A percentile compares a stretch with the other conserved stretches of the same genome.
Evolutionary conservation across 2,797 vertebrate species (phyloP).

Genomic region (Microctenopoma stevenorrisi): DNA sequence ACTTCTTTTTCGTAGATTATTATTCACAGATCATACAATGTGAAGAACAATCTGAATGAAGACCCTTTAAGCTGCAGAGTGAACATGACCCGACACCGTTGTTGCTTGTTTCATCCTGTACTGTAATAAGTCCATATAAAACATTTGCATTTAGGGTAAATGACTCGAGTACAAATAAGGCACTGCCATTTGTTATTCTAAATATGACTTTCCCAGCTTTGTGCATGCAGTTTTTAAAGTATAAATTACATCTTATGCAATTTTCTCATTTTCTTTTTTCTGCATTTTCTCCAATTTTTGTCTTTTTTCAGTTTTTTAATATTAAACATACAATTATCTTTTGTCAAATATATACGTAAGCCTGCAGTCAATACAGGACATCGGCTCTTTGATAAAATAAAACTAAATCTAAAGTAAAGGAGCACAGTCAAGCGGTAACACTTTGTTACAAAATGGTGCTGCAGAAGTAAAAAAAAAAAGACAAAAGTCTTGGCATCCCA

Average conservation of each 20-base stretch:
- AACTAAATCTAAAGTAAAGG: conserved; percentile 71
- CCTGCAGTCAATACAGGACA: conserved; percentile 95
- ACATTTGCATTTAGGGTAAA: conserved; percentile 80
- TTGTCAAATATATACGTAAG: conserved; percentile 84
- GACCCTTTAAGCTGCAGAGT: conserved; percentile 32
- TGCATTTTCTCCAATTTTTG: conserved; percentile 64
- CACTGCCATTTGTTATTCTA: conserved; percentile 95
- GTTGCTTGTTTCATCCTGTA: conserved; percentile 55
- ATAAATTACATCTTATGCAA: conserved; percentile 86
- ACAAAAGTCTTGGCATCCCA: conserved; percentile 56
- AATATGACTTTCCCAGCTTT: conserved; percentile 89
- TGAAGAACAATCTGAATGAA: background rate
- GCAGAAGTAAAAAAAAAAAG: conserved; percentile 47
- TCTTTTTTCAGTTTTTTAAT: conserved; percentile 78
- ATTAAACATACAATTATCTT: conserved; percentile 81
- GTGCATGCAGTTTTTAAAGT: conserved; percentile 87
- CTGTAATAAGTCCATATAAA: conserved; percentile 76
- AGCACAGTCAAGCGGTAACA: conserved; percentile 79
- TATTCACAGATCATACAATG: background rate
- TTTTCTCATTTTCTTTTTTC: conserved; percentile 54
- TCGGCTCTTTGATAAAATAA: conserved; percentile 82
- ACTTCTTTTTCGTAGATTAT: background rate
- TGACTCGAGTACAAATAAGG: conserved; percentile 88
- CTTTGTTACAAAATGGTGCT: conserved; percentile 72
- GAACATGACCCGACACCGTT: conserved; percentile 46